These are phyloP conservation scores for Donacobius atricapilla DNA, from an alignment of 2,113 vertebrate species.

Conservation along the genomic window DNA sequence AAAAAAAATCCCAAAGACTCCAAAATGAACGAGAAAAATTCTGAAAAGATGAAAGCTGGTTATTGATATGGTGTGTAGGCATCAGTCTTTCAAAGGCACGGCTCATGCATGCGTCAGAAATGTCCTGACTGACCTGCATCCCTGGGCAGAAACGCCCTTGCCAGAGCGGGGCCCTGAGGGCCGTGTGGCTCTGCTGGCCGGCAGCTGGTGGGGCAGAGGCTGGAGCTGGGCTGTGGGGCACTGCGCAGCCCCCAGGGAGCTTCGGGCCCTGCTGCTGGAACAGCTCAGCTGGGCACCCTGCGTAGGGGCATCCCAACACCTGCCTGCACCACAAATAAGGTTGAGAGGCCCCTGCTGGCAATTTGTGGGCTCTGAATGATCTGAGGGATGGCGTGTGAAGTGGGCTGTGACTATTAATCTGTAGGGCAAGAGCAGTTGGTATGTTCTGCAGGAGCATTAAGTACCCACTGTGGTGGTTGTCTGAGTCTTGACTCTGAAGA, in stretches of 20 bases:
- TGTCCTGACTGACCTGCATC: neutral
- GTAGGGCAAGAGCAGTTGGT: neutral
- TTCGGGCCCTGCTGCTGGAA: fast-evolving
- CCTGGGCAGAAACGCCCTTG: neutral
- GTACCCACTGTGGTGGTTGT: neutral
- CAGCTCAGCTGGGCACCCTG: neutral
- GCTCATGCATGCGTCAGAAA: neutral
- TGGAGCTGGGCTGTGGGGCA: neutral
- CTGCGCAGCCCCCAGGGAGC: fast-evolving
- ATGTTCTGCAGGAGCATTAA: neutral
- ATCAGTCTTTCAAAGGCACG: neutral
- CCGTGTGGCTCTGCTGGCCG: neutral
- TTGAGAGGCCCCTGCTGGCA: neutral
- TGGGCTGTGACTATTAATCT: neutral
- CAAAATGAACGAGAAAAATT: neutral
- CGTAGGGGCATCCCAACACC: fast-evolving
- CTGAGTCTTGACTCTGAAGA: neutral
- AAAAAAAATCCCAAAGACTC: neutral
- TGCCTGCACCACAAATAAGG: fast-evolving
- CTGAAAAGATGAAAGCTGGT: neutral
- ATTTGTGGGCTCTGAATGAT: neutral
- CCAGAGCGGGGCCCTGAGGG: neutral
- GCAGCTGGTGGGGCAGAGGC: neutral
- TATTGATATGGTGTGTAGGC: neutral
- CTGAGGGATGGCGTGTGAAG: neutral